Conservation (phyloP, 2,888 invertebrate genomes). For the Ametastegia equiseti region DNA sequence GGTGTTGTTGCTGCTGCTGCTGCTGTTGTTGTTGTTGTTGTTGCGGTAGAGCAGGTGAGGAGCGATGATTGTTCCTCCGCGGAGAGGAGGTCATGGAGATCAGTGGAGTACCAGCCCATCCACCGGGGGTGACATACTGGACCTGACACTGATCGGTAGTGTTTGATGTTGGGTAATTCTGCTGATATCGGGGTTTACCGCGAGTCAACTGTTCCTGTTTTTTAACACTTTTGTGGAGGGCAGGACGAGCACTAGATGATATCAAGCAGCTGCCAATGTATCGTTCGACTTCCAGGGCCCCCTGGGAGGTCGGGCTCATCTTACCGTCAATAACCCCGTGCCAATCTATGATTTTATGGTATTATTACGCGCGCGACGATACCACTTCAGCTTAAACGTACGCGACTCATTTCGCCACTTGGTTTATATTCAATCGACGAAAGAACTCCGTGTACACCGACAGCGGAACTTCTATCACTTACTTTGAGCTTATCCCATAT, state of each 20-base stretch:
- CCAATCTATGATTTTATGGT: conserved; percentile 45
- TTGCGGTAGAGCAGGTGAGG: conserved; percentile 63
- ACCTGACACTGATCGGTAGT: conserved; percentile 61
- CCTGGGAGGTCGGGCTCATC: conserved; percentile 86
- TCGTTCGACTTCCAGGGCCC: conserved; percentile 80
- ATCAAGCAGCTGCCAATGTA: conserved; percentile 82
- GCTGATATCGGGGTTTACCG: conserved; percentile 55
- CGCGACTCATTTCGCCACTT: conserved; percentile 14
- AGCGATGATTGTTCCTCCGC: conserved; percentile 74
- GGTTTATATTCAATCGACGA: background rate
- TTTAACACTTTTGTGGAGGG: conserved; percentile 38
- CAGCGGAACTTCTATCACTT: background rate
- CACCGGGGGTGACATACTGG: conserved; percentile 74
- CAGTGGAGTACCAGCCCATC: conserved; percentile 89
- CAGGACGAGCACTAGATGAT: conserved; percentile 72
- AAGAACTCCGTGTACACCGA: background rate
- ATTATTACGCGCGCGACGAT: conserved; percentile 19
- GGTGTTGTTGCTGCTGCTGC: conserved; percentile 58
- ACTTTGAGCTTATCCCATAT: conserved; percentile 25
- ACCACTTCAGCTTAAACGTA: background rate
- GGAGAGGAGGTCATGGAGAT: conserved; percentile 86
- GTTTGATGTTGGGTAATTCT: conserved; percentile 52
- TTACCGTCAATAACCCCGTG: conserved; percentile 71
- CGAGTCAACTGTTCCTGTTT: conserved; percentile 51
- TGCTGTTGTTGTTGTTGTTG: conserved; percentile 57